Evolutionary conservation across 1,140 invertebrate species (phyloP), one percentile per base, ranked within the genome.

Genomic region (Frieseomelitta varia): DNA sequence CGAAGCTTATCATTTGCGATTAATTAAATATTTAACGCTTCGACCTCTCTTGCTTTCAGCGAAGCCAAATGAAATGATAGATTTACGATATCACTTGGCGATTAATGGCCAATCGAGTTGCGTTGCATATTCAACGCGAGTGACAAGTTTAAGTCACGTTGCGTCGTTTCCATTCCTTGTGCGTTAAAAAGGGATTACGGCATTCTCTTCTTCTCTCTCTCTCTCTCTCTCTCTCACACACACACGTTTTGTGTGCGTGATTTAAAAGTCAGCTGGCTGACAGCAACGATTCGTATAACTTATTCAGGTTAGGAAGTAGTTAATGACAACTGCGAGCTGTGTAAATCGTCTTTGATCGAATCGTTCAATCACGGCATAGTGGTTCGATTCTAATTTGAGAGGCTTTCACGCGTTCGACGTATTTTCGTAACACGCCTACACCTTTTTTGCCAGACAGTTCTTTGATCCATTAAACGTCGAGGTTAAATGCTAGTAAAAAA

Each of bases 51-150:
- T 1, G 39, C 39, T 1, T 1, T 12, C 11, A 4, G 11, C 14
- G 4, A 47, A 47, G 39, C 6, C 39, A 8, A 47, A 47, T 6
- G 6, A 10, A 47, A 8, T 47, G 6, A 47, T 47, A 0, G 39
- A 8, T 47, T 47, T 8, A 47, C 39, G 39, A 47, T 6, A 47
- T 47, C 39, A 47, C 55, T 78, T 58, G 74, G 30, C 74, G 74
- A 78, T 83, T 83, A 51, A 78, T 15, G 55, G n/a, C 58, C 65
- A 69, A 61, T 53, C 51, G 47, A 21, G 1, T 69, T 76, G 24
- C n/a, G 77, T 79, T 71, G 65, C 81, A 79, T 84, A 79, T 79
- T 79, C 75, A 79, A 71, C 71, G n/a, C n/a, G 14, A 11, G 67
- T 65, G 81, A 63, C 63, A 30, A 65, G 53, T 55, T 55, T 53